Evolutionary conservation across 2,888 invertebrate genomes (phyloP).

Genomic region (Lapara coniferarum): DNA sequence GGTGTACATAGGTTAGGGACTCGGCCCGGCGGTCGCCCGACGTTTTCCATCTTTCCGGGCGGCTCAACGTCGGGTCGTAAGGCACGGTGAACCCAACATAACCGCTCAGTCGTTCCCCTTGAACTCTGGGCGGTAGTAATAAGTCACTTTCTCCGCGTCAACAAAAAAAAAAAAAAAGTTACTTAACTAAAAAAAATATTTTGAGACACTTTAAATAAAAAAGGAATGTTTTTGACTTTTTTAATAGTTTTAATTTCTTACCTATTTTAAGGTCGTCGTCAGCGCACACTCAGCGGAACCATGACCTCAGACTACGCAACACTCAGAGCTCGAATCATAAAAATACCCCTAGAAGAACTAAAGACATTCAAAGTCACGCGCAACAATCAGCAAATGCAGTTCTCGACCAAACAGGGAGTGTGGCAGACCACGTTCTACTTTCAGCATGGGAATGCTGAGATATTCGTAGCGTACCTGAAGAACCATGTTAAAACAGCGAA

Average conservation of each 20-base stretch:
- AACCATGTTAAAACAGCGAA: slow-evolving; percentile 86
- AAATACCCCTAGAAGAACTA: slow-evolving; percentile 68
- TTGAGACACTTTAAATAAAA: too few relatives aligned
- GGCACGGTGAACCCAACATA: too few relatives aligned
- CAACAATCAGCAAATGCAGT: slow-evolving; percentile 75
- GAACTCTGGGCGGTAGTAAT: too few relatives aligned
- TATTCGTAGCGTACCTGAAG: slow-evolving; percentile 86
- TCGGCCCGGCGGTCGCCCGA: too few relatives aligned
- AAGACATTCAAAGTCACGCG: slow-evolving; percentile 70
- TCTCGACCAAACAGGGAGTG: slow-evolving; percentile 77
- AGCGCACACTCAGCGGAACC: slow-evolving; percentile 84
- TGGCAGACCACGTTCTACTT: slow-evolving; percentile 93
- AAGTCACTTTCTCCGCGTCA: too few relatives aligned
- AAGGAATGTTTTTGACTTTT: slow-evolving; percentile 12
- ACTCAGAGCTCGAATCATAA: slow-evolving; percentile 70
- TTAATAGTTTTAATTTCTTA: slow-evolving; percentile 32
- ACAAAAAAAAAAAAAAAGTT: too few relatives aligned
- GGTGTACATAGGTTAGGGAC: too few relatives aligned
- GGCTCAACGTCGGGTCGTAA: too few relatives aligned
- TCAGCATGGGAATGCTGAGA: slow-evolving; percentile 93
- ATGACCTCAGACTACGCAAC: slow-evolving; percentile 75
- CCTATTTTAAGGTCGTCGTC: slow-evolving; percentile 80
- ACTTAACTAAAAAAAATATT: too few relatives aligned
- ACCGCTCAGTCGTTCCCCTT: too few relatives aligned
- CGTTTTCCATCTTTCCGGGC: too few relatives aligned